A percentile compares a stretch with the other conserved stretches of the same genome.
Conservation (phyloP, 2,113 vertebrate species). For the Oriolus oriolus region DNA sequence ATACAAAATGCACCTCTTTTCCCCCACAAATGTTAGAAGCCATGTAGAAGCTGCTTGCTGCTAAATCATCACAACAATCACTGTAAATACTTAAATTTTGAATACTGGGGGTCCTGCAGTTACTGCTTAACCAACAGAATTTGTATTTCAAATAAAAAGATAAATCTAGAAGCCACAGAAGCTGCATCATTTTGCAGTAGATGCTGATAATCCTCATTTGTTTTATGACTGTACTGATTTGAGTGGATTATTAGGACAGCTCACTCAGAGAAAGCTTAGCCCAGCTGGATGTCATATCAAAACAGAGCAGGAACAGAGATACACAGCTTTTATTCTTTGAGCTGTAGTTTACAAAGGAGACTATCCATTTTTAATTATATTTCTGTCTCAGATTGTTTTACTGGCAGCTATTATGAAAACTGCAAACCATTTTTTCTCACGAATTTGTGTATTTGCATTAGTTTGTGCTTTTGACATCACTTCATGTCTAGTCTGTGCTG, state of each 20-base stretch:
- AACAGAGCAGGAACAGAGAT: neutral
- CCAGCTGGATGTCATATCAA: neutral
- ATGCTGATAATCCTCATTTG: conserved; percentile 32
- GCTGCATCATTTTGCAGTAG: neutral
- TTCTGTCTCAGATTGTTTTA: neutral
- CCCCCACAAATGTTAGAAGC: neutral
- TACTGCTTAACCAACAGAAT: neutral
- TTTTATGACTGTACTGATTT: conserved; percentile 25
- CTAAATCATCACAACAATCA: neutral
- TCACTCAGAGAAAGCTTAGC: conserved; percentile 14
- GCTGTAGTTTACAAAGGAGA: neutral
- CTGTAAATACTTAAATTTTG: neutral
- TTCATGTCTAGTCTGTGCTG: neutral
- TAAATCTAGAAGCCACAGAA: neutral
- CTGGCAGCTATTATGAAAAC: neutral
- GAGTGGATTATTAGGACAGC: conserved; percentile 30
- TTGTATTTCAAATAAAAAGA: neutral
- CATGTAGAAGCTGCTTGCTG: neutral
- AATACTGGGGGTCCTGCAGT: neutral
- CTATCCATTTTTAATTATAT: neutral
- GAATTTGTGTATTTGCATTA: neutral
- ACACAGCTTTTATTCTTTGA: neutral
- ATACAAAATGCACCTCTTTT: neutral
- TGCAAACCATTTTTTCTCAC: neutral
- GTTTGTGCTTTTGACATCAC: neutral